Base-by-base conservation (phyloP, 2,113 vertebrate genomes). In the Eulemur rufifrons region DNA sequence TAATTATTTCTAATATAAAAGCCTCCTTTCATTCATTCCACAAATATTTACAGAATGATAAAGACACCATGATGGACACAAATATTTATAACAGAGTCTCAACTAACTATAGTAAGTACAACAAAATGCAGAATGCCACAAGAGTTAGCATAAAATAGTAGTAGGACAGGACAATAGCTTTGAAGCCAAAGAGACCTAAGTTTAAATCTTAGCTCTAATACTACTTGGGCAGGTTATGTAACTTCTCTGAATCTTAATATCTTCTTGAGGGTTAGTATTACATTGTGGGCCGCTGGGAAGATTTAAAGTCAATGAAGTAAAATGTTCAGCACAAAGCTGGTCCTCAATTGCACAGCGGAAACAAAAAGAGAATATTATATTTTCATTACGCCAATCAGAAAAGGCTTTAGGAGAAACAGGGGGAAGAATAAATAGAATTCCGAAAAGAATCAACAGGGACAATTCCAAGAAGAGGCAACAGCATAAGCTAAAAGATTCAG, bases 11-110 rank as follows among this genome's bases (percentile, higher is more conserved):
- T 71, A 89, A 81, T n/a, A 74, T 85, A 81, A 95, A 54, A 9
- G 23, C 1, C 11, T 4, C 39, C 12, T 78, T 95, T 95, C 61
- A 85, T 71, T 84, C 34, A 84, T 76, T 86, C 13, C 63, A 92
- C 39, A 96, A 89, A 95, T 84, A 96, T 86, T 94, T 91, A 81
- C 47, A 92, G 34, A 89, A 71, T 94, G 80, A 76, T 59, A 93
- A 90, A 86, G 21, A 68, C 12, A 80, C 12, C 66, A 89, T 3
- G 18, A 63, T 45, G 34, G n/a, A 95, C 34, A 95, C 13, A 93
- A 85, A 89, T 13, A 68, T n/a, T 18, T 78, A 0, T 29, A 66
- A 85, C 77, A 94, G 56, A 71, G 20, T 95, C 47, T 89, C 56
- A 54, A 47, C 50, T n/a, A 50, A 45, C 47, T 23, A 2, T 27